These are phyloP conservation scores for Gastrophysa polygoni DNA, from an alignment of 2,888 invertebrate genomes.

Conservation along the genomic window DNA sequence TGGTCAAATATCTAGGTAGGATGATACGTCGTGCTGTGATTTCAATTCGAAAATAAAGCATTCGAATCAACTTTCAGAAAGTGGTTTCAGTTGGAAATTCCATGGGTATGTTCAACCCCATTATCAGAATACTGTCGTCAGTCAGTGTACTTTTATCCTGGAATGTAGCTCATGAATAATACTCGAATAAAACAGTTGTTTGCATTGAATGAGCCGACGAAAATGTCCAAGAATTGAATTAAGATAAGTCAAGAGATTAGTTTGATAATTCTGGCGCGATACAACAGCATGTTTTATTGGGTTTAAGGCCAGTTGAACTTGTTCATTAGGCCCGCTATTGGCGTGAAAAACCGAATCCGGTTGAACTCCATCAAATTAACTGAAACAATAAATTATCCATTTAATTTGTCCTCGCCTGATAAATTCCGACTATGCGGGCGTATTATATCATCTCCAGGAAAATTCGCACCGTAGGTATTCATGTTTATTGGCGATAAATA, in stretches of 20 bases:
- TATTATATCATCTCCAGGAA: slow-evolving; percentile 29
- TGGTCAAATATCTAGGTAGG: too few relatives aligned
- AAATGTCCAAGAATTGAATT: background rate
- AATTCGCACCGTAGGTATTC: background rate
- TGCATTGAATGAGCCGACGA: background rate
- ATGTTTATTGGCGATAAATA: background rate
- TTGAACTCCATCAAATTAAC: background rate
- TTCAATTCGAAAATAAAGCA: too few relatives aligned
- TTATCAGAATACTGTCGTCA: background rate
- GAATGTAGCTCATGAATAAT: background rate
- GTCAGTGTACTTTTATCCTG: background rate
- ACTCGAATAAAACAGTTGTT: background rate
- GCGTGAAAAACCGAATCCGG: background rate
- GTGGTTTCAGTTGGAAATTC: too few relatives aligned
- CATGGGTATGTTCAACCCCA: too few relatives aligned
- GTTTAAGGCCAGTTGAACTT: background rate
- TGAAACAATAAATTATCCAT: slow-evolving; percentile 36
- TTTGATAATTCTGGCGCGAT: background rate
- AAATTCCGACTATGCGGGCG: slow-evolving; percentile 33
- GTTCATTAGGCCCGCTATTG: too few relatives aligned
- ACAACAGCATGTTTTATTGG: background rate
- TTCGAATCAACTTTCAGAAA: too few relatives aligned
- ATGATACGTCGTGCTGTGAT: too few relatives aligned
- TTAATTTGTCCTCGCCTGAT: slow-evolving; percentile 26
- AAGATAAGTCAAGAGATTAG: background rate